phyloP scores from a whole-genome alignment of 2,888 invertebrate genomes.

The Sphecodes monilicornis region DNA sequence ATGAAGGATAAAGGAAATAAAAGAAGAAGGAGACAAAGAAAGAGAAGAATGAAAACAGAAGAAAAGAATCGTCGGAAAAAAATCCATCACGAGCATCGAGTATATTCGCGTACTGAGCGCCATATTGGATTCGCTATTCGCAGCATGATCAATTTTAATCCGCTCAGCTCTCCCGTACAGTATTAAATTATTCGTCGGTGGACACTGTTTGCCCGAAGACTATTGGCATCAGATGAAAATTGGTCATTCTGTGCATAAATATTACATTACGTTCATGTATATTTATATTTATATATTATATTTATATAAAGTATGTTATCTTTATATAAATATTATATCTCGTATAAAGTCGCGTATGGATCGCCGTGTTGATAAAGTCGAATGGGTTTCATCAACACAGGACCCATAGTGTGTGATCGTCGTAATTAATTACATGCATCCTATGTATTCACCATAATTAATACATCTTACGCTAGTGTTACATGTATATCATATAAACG shows the following conservation, averaged over 20 bases:
- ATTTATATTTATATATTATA: slow-evolving; percentile 30
- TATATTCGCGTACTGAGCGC: slow-evolving; percentile 63
- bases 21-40: background rate
- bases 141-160: slow-evolving; percentile 62
- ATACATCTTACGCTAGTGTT: slow-evolving; percentile 68
- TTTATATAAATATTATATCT: slow-evolving; percentile 23
- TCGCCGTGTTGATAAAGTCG: slow-evolving; percentile 19
- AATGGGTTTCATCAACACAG: slow-evolving; percentile 14
- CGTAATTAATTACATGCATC: slow-evolving; percentile 66
- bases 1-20: slow-evolving; percentile 23
- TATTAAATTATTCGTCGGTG: slow-evolving; percentile 17
- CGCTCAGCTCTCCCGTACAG: slow-evolving; percentile 17
- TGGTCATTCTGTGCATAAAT: slow-evolving; percentile 61
- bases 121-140: slow-evolving; percentile 42
- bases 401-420: background rate
- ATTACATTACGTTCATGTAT: slow-evolving; percentile 50
- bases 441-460: slow-evolving; percentile 66
- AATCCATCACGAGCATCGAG: slow-evolving; percentile 57
- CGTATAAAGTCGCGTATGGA: slow-evolving; percentile 39
- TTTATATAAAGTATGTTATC: slow-evolving; percentile 28
- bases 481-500: slow-evolving; percentile 67
- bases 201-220: slow-evolving; percentile 13
- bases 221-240: slow-evolving; percentile 53
- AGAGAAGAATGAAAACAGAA: slow-evolving; percentile 14
- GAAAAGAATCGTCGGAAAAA: slow-evolving; percentile 24